Percentiles rank a stretch among this genome's conserved stretches.
Conservation (phyloP, 2,797 vertebrate genomes). For the Gorsachius magnificus region DNA sequence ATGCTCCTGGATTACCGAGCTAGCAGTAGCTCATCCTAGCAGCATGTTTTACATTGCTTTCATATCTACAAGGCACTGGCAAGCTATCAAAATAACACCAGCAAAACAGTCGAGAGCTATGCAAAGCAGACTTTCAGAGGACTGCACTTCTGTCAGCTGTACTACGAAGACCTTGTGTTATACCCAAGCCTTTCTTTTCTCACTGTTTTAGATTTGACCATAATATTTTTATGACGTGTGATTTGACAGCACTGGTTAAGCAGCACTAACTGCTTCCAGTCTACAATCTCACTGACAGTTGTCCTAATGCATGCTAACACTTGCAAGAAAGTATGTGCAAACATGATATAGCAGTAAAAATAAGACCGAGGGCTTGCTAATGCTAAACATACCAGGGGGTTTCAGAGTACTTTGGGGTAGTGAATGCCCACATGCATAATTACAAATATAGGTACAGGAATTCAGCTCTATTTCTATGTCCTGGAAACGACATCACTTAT, state of each 20-base stretch:
- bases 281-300: neutral
- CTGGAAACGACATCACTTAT: neutral
- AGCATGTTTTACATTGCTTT: conserved; percentile 8
- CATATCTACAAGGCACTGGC: neutral
- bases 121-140: conserved; percentile 6
- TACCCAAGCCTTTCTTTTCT: neutral
- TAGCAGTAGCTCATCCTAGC: neutral
- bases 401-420: conserved; percentile 17
- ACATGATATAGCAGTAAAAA: conserved; percentile 39
- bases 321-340: conserved; percentile 22
- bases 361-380: conserved; percentile 57
- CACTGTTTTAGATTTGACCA: conserved; percentile 17
- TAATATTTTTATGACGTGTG: conserved; percentile 20
- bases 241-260: neutral
- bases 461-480: conserved; percentile 22
- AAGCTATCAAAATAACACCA: conserved; percentile 1
- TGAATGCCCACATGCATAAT: conserved; percentile 38
- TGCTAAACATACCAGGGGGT: conserved; percentile 34
- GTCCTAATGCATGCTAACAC: conserved; percentile 6
- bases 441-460: conserved; percentile 19
- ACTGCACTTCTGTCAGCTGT: neutral
- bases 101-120: neutral
- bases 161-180: neutral
- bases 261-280: conserved; percentile 40
- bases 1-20: neutral